Percentiles rank a stretch among this genome's conserved stretches.
These are phyloP conservation scores for Tenrec ecaudatus DNA, from an alignment of 2,113 vertebrate genomes.

Conservation along the genomic window DNA sequence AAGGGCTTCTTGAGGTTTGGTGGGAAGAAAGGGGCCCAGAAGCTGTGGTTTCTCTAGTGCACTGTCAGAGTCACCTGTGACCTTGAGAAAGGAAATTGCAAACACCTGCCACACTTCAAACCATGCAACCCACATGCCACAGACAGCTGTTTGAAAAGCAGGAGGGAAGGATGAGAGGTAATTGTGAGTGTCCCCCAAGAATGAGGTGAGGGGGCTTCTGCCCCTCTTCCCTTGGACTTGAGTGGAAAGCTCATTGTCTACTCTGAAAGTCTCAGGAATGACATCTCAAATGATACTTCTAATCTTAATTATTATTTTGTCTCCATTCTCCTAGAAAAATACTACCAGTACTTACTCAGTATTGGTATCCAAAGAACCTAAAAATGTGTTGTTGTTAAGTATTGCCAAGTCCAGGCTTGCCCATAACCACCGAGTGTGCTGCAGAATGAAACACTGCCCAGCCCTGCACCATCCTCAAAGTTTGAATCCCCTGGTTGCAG, in stretches of 20 bases:
- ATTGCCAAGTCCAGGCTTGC: neutral
- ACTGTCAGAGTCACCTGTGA: conserved; percentile 82
- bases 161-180: conserved; percentile 64
- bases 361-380: conserved; percentile 20
- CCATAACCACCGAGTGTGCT: no score
- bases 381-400: neutral
- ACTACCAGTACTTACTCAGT: neutral
- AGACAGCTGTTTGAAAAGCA: conserved; percentile 77
- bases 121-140: conserved; percentile 78
- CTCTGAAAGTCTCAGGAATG: conserved; percentile 1
- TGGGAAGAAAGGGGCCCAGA: conserved; percentile 78
- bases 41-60: conserved; percentile 81
- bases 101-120: conserved; percentile 78
- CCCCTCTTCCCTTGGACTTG: conserved; percentile 1
- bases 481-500: neutral
- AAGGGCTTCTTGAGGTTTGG: conserved; percentile 80
- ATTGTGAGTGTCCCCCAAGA: conserved; percentile 58
- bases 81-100: conserved; percentile 84
- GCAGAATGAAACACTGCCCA: neutral
- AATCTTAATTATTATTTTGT: conserved; percentile 45
- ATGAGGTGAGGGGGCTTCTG: conserved; percentile 10
- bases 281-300: neutral
- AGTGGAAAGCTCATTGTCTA: neutral
- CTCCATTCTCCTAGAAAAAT: conserved; percentile 12
- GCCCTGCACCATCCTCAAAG: neutral